phyloP scores from a whole-genome alignment of 2,113 vertebrate genomes.

The Cynopterus brachyotis region DNA sequence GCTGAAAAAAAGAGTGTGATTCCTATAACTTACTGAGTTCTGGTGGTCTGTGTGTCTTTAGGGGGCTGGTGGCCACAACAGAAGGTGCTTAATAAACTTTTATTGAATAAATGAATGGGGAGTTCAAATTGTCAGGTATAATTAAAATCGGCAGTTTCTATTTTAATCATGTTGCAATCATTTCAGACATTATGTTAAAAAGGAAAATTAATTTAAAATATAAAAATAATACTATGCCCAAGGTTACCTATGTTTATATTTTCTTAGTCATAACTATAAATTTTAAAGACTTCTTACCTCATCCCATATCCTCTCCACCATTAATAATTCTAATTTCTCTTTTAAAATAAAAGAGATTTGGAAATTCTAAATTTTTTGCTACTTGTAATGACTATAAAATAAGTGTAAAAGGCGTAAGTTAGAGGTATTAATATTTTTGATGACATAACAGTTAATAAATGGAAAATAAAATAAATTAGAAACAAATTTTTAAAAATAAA shows the following conservation, averaged over 20 bases:
- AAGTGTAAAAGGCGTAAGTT: neutral
- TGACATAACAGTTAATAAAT: neutral
- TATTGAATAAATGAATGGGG: neutral
- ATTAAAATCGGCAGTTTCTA: neutral
- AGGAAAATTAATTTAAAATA: neutral
- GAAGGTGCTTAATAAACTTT: neutral
- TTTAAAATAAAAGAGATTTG: neutral
- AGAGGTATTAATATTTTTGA: neutral
- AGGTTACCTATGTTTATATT: neutral
- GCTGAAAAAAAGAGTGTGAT: no score
- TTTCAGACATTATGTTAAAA: neutral
- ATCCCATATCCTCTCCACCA: neutral
- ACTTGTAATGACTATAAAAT: neutral
- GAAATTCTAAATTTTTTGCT: neutral
- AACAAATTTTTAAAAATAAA: neutral
- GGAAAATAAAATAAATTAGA: neutral
- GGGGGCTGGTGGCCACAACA: no score
- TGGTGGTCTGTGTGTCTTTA: no score
- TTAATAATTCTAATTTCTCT: neutral
- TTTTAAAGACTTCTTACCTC: neutral
- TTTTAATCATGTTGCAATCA: neutral
- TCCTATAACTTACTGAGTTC: no score
- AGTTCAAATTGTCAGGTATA: neutral
- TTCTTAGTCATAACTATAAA: neutral
- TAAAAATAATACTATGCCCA: neutral